phyloP scores from a whole-genome alignment of 2,888 invertebrate genomes.

The Pemphredon lugubris region DNA sequence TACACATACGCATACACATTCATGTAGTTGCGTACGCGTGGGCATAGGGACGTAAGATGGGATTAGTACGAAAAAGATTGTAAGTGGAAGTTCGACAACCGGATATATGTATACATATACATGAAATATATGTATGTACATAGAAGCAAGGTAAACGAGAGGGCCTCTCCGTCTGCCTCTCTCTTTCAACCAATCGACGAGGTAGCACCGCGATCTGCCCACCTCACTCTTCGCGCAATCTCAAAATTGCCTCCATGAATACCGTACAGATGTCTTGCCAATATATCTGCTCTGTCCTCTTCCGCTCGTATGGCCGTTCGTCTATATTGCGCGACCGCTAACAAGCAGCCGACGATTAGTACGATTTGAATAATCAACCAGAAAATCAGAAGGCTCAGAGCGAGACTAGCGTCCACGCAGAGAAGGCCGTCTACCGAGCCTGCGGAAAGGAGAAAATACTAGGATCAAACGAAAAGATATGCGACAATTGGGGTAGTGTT shows the following conservation, averaged over 20 bases:
- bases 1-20: no score
- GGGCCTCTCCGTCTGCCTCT: no score
- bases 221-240: conserved; percentile 74
- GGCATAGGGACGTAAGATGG: no score
- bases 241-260: conserved; percentile 78
- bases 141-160: no score
- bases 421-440: conserved; percentile 79
- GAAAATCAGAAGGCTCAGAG: conserved; percentile 85
- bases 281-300: conserved; percentile 75
- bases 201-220: conserved; percentile 75
- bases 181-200: no score
- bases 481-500: no score
- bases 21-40: no score
- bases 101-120: no score
- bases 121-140: no score
- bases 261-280: conserved; percentile 77
- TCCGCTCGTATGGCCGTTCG: conserved; percentile 73
- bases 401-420: conserved; percentile 85
- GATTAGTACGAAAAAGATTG: no score
- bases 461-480: no score
- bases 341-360: conserved; percentile 82
- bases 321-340: conserved; percentile 82
- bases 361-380: conserved; percentile 85
- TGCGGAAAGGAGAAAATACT: conserved; percentile 8
- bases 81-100: no score